Evolutionary conservation across 2,888 invertebrate species (phyloP).

Genomic region (Euproctis similis): DNA sequence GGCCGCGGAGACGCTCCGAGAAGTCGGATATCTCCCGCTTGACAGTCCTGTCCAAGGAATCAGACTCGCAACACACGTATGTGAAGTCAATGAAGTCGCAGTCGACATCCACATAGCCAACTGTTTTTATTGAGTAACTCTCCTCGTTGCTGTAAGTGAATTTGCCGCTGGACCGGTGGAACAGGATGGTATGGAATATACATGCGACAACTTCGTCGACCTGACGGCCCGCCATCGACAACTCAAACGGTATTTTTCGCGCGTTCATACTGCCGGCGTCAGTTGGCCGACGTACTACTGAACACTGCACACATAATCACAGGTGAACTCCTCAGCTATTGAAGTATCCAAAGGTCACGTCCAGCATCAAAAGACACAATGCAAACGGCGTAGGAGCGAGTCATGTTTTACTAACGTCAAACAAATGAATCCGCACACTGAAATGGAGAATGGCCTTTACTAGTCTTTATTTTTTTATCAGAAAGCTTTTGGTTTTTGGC

Average conservation of each 20-base stretch:
- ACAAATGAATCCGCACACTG: conserved; percentile 61
- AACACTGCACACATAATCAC: conserved; percentile 50
- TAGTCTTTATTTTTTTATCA: too few species aligned
- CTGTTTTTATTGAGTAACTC: conserved; percentile 95
- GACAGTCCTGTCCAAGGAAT: conserved; percentile 81
- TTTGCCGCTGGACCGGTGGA: conserved; percentile 93
- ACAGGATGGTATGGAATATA: conserved; percentile 93
- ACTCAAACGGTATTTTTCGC: conserved; percentile 85
- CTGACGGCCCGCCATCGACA: conserved; percentile 92
- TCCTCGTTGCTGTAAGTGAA: conserved; percentile 96
- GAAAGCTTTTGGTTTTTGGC: too few species aligned
- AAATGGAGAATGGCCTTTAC: conserved; percentile 64
- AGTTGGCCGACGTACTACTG: conserved; percentile 40
- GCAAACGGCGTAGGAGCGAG: conserved; percentile 30
- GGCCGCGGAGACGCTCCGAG: conserved; percentile 84
- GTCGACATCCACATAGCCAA: conserved; percentile 97
- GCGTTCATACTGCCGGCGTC: conserved; percentile 82
- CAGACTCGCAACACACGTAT: conserved; percentile 95
- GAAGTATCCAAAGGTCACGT: conserved; percentile 21
- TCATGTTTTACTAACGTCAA: conserved; percentile 55
- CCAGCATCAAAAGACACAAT: conserved; percentile 19
- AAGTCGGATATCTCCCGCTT: conserved; percentile 86
- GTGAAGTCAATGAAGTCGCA: conserved; percentile 99
- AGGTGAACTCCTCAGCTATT: conserved; percentile 30
- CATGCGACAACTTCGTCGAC: conserved; percentile 94